Evolutionary conservation across 2,888 invertebrate genomes (phyloP).

Genomic region (Deilephila porcellus): DNA sequence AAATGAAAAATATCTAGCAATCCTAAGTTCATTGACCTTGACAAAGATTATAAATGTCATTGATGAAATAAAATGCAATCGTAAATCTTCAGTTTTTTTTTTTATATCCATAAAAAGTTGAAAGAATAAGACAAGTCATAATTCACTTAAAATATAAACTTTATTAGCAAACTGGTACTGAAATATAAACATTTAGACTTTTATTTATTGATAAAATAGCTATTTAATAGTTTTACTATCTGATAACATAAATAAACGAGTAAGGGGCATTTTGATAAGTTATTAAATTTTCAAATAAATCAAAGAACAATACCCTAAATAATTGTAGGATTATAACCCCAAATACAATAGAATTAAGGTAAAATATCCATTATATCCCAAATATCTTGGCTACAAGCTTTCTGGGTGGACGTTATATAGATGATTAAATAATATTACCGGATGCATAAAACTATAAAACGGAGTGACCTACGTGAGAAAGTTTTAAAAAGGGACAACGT

Average conservation of each 20-base stretch:
- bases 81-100: background rate
- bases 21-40: too few species aligned
- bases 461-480: background rate
- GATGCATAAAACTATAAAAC: background rate
- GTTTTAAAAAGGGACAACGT: background rate
- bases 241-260: background rate
- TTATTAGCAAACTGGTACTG: too few species aligned
- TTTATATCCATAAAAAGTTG: background rate
- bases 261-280: background rate
- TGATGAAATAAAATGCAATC: too few species aligned
- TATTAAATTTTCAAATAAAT: background rate
- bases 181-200: background rate
- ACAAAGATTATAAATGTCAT: too few species aligned
- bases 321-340: background rate
- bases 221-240: background rate
- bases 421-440: background rate
- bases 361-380: background rate
- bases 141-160: background rate
- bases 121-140: background rate
- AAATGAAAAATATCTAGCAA: too few species aligned
- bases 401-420: background rate
- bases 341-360: background rate
- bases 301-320: background rate
- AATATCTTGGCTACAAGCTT: background rate
- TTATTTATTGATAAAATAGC: background rate